A percentile compares a stretch with the other conserved stretches of the same genome.
Evolutionary conservation across 2,113 vertebrate genomes (phyloP).

Genomic region (Corythoichthys haematopterus): DNA sequence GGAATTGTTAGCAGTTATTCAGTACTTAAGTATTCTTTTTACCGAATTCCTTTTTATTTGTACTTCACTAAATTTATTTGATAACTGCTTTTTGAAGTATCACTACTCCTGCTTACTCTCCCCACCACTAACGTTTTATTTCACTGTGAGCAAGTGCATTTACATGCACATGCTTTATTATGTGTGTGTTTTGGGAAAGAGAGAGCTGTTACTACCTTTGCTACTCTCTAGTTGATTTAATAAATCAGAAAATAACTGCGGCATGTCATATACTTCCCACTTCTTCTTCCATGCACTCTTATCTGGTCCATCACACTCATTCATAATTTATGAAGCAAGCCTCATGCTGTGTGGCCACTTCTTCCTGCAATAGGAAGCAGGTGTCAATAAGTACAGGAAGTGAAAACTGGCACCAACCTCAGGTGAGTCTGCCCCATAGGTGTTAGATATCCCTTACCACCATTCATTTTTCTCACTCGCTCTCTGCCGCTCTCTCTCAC

Average conservation of each 20-base stretch:
- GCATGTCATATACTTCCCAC: conserved; percentile 43
- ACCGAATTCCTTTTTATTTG: no score
- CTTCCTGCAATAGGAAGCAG: conserved; percentile 72
- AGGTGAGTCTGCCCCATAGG: conserved; percentile 65
- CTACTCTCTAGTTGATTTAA: conserved; percentile 64
- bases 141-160: no score
- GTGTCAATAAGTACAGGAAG: conserved; percentile 73
- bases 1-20: no score
- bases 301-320: conserved; percentile 68
- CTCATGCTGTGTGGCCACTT: conserved; percentile 67
- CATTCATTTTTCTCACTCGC: conserved; percentile 9
- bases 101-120: no score
- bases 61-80: no score
- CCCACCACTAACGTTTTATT: no score
- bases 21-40: no score
- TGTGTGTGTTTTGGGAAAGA: no score
- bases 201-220: conserved; percentile 22
- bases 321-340: conserved; percentile 76
- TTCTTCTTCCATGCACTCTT: conserved; percentile 24
- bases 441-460: conserved; percentile 63
- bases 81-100: no score
- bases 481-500: conserved; percentile 9
- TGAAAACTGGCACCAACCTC: conserved; percentile 65
- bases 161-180: no score
- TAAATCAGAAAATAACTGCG: conserved; percentile 62